Evolutionary conservation across 2,113 vertebrate genomes (phyloP), one percentile per base, ranked within the genome.

Genomic region (Maylandia zebra): DNA sequence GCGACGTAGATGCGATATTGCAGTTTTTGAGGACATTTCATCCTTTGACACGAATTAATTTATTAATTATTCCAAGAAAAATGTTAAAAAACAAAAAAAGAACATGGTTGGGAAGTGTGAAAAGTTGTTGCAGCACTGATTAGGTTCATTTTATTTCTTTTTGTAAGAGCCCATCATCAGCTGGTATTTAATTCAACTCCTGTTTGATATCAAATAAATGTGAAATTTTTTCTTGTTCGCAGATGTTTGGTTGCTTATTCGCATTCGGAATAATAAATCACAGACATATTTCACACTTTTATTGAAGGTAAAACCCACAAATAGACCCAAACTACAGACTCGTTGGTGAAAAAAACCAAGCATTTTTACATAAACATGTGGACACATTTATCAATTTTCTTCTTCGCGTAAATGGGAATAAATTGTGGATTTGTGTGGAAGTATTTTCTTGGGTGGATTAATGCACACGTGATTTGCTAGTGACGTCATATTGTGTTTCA

Each of bases 201-300:
- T 98, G 98, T 99, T 99, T 99, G 98, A 99, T 98, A 98, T 98
- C 97, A 98, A 99, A 99, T 99, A 99, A 99, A 99, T 99, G 98
- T 99, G 98, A 99, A 93, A 95, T 97, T 98, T 98, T 97, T 97
- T 96, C 97, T 95, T 94, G 92, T 96, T 95, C 88, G 82, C 93
- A 97, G 97, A 97, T 57, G 83, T 93, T 88, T 89, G 64, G 43
- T 41, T 88, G 53, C 74, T 92, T 87, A 52, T 92, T 93, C 22
- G 38, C 89, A 43, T 50, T 45, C 38, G 90, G 66, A 55, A n/a
- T 38, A 12, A n/a, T 32, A 50, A n/a, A 78, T 84, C 6, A 24
- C 50, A 41, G 6, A 17, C 8, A 22, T 50, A 81, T 66, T 66
- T 4, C 16, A 61, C 5, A 66, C 19, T 45, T 12, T 71, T 86